Conservation (phyloP, 2,797 vertebrate species). For the Amniataba percoides region DNA sequence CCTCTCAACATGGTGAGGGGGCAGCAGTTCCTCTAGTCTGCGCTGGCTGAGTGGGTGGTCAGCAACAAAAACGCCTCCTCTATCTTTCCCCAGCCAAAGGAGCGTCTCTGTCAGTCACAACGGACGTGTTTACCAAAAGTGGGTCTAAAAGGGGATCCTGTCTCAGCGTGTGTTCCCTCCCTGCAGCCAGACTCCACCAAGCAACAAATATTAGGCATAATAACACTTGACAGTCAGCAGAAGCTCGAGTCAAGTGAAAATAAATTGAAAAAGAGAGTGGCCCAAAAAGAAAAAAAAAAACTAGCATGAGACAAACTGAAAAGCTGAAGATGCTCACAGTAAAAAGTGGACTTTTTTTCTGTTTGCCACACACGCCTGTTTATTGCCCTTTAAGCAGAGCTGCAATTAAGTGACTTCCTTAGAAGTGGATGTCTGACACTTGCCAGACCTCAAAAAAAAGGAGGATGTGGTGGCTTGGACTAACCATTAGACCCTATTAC, state of each 20-base stretch:
- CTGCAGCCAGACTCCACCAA: slow-evolving; percentile 24
- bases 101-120: slow-evolving; percentile 47
- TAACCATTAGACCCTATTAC: slow-evolving; percentile 73
- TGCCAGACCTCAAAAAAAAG: slow-evolving; percentile 64
- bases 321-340: neutral
- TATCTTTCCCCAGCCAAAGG: slow-evolving; percentile 27
- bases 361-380: slow-evolving; percentile 24
- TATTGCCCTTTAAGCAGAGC: slow-evolving; percentile 34
- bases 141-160: slow-evolving; percentile 23
- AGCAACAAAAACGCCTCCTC: slow-evolving; percentile 27
- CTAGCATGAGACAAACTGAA: neutral
- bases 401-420: slow-evolving; percentile 44
- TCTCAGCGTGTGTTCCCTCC: slow-evolving; percentile 26
- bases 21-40: slow-evolving; percentile 26
- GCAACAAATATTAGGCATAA: slow-evolving; percentile 38
- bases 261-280: slow-evolving; percentile 1
- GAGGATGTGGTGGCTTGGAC: slow-evolving; percentile 57
- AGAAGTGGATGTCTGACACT: slow-evolving; percentile 51
- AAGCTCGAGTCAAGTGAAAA: slow-evolving; percentile 25
- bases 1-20: slow-evolving; percentile 14
- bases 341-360: slow-evolving; percentile 21
- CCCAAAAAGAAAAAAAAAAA: neutral
- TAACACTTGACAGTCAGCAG: slow-evolving; percentile 20
- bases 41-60: slow-evolving; percentile 47
- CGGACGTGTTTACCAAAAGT: slow-evolving; percentile 39